phyloP scores from a whole-genome alignment of 2,888 invertebrate genomes.

The Lysandra coridon region DNA sequence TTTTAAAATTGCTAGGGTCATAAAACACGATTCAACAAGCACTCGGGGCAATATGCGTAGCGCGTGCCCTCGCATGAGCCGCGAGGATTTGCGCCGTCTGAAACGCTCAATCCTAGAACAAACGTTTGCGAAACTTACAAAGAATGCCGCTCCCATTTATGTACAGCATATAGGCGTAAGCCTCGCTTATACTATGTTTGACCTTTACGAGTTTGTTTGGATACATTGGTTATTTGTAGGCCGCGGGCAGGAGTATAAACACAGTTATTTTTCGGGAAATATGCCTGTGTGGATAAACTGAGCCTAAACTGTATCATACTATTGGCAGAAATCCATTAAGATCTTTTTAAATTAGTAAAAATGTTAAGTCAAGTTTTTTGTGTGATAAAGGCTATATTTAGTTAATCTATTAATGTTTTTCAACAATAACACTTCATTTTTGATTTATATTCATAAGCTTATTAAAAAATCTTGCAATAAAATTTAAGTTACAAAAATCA shows the following conservation, averaged over 20 bases:
- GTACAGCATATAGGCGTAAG: constrained; percentile 4
- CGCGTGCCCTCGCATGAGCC: constrained; percentile 68
- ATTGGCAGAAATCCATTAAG: too few species aligned
- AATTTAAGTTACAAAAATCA: not conserved
- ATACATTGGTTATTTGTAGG: not conserved
- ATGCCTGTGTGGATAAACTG: too few species aligned
- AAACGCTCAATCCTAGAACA: constrained; percentile 62
- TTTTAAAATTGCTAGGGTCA: constrained; percentile 44
- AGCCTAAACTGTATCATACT: too few species aligned
- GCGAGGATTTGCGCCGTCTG: constrained; percentile 61
- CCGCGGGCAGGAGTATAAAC: too few species aligned
- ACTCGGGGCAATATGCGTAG: constrained; percentile 58
- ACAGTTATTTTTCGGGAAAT: too few species aligned
- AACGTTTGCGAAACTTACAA: constrained; percentile 68
- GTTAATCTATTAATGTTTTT: too few species aligned
- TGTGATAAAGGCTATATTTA: too few species aligned
- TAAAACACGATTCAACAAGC: constrained; percentile 53
- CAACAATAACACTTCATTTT: too few species aligned
- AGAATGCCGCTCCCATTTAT: constrained; percentile 59
- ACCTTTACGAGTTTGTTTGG: not conserved
- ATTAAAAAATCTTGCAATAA: not conserved
- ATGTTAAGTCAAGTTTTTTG: too few species aligned
- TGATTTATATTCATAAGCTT: too few species aligned
- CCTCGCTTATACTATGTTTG: not conserved
- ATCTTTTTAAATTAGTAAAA: too few species aligned